phyloP scores from a whole-genome alignment of 2,113 vertebrate species.

The Pollimyrus isidori region DNA sequence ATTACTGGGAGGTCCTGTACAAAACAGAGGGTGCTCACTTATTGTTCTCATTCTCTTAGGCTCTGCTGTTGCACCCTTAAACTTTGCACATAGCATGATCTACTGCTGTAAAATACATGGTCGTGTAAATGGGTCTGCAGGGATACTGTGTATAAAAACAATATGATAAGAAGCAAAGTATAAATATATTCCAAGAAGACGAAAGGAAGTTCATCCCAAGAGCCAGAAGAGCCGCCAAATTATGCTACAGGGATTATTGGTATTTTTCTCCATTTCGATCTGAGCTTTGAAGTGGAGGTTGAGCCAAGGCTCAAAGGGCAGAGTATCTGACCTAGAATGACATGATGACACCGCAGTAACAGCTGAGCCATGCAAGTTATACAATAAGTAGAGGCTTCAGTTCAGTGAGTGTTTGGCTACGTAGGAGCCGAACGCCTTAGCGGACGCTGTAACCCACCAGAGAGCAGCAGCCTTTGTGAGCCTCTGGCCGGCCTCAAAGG shows the following conservation, averaged over 20 bases:
- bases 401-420: neutral
- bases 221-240: neutral
- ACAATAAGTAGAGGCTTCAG: neutral
- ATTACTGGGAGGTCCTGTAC: neutral
- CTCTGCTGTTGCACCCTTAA: neutral
- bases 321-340: neutral
- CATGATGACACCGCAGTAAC: neutral
- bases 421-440: neutral
- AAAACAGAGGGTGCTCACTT: neutral
- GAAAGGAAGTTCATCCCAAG: neutral
- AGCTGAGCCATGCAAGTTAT: neutral
- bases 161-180: neutral
- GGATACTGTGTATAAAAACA: neutral
- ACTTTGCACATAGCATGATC: neutral
- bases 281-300: neutral
- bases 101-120: neutral
- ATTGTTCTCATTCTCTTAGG: neutral
- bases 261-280: neutral
- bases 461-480: slow-evolving; percentile 52
- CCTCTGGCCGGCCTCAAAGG: slow-evolving; percentile 48
- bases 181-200: neutral
- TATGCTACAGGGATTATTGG: neutral
- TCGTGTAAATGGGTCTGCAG: neutral
- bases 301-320: neutral
- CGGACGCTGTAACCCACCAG: slow-evolving; percentile 54